A percentile compares a stretch with the other conserved stretches of the same genome.
Evolutionary conservation across 1,140 invertebrate genomes (phyloP).

Genomic region (Sycophila sp.): DNA sequence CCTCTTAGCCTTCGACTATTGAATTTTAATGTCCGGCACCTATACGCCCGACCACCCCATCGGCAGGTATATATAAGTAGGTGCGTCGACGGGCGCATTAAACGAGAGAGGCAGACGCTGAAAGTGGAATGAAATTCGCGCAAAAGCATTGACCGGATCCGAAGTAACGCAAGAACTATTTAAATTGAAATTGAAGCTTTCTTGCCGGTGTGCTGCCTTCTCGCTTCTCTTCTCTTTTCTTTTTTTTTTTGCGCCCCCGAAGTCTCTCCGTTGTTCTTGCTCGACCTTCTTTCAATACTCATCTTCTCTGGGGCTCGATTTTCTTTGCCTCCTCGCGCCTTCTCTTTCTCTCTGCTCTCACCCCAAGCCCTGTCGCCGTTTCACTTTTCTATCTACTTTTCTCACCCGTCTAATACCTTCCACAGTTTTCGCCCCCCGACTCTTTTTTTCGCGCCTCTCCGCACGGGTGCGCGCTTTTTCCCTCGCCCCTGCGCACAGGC

Average conservation of each 20-base stretch:
- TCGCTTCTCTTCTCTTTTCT: slow-evolving; percentile 20
- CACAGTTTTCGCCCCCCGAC: background rate
- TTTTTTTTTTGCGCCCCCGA: no score
- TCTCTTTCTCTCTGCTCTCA: slow-evolving; percentile 38
- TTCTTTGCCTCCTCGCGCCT: slow-evolving; percentile 42
- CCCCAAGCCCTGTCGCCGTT: no score
- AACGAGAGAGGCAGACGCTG: slow-evolving; percentile 23
- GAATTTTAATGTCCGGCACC: slow-evolving; percentile 47
- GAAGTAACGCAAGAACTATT: slow-evolving; percentile 31
- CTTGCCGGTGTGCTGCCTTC: background rate
- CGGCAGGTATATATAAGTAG: background rate
- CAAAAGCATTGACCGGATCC: slow-evolving; percentile 30
- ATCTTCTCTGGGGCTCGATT: slow-evolving; percentile 42
- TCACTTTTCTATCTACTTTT: slow-evolving; percentile 31
- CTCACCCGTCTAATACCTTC: slow-evolving; percentile 6
- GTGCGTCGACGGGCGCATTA: slow-evolving; percentile 28
- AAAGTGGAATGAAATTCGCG: slow-evolving; percentile 35
- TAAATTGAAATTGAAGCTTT: slow-evolving; percentile 38
- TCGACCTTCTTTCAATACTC: slow-evolving; percentile 27
- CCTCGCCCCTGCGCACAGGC: background rate
- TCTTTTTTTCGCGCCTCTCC: background rate
- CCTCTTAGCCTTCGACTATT: slow-evolving; percentile 47
- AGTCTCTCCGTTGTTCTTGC: slow-evolving; percentile 33
- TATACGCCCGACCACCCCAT: background rate
- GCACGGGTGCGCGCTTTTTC: background rate